Percentiles rank a stretch among this genome's conserved stretches.
Conservation (phyloP, 2,113 vertebrate species). For the Prolemur simus region DNA sequence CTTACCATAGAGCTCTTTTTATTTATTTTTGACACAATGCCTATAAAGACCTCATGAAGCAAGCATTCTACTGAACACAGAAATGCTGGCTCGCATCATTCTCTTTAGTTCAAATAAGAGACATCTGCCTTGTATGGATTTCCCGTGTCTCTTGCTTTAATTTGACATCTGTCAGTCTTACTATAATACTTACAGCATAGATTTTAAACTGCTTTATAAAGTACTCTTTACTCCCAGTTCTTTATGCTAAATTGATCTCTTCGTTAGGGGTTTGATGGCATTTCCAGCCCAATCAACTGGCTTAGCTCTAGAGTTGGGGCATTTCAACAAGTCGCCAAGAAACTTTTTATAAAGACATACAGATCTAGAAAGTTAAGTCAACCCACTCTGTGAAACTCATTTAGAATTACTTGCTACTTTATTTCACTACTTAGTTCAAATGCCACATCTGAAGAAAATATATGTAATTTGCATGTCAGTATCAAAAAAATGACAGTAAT, state of each 20-base stretch:
- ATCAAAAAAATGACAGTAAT: slow-evolving; percentile 21
- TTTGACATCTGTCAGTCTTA: neutral
- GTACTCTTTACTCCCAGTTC: neutral
- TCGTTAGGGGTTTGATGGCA: neutral
- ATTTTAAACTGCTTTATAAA: neutral
- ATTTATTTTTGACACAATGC: neutral
- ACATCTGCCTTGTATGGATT: neutral
- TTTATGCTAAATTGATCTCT: neutral
- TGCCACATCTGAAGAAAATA: slow-evolving; percentile 53
- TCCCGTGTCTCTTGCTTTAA: neutral
- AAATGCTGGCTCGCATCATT: neutral
- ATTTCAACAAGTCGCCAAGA: slow-evolving; percentile 22
- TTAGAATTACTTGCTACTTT: slow-evolving; percentile 28
- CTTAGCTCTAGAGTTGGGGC: neutral
- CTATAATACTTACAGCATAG: neutral
- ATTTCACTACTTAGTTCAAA: slow-evolving; percentile 63
- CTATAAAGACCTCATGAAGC: neutral
- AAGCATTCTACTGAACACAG: neutral
- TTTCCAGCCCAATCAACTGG: neutral
- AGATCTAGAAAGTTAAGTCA: neutral
- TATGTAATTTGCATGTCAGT: slow-evolving; percentile 62
- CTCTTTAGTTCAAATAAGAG: neutral
- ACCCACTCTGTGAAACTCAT: neutral
- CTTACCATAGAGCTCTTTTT: neutral
- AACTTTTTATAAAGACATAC: slow-evolving; percentile 29